phyloP scores from a whole-genome alignment of 2,888 invertebrate genomes.

The Eupithecia exiguata region DNA sequence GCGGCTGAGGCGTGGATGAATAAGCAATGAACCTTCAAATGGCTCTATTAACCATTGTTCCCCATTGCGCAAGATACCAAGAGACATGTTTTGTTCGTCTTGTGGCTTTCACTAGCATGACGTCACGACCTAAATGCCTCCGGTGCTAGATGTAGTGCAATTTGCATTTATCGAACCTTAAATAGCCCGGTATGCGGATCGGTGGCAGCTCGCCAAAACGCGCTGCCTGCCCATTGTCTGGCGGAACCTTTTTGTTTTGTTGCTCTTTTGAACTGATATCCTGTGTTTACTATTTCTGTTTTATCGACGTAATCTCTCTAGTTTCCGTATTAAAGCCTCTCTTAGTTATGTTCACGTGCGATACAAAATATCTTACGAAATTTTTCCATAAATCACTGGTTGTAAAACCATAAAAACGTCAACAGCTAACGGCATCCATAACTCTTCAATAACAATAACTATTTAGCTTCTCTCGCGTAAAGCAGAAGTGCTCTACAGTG shows the following conservation, averaged over 20 bases:
- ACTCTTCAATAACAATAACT: slow-evolving; percentile 43
- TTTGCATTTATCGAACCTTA: slow-evolving; percentile 70
- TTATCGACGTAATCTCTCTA: not conserved
- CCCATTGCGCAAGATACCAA: slow-evolving; percentile 81
- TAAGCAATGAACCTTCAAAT: slow-evolving; percentile 82
- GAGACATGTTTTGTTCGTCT: slow-evolving; percentile 78
- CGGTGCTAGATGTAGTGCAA: slow-evolving; percentile 70
- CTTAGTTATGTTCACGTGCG: not conserved
- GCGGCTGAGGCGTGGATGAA: slow-evolving; percentile 82
- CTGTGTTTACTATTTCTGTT: slow-evolving; percentile 5
- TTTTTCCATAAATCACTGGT: slow-evolving; percentile 5
- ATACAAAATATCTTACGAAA: not conserved
- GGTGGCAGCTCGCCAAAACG: slow-evolving; percentile 57
- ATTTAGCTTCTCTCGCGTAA: slow-evolving; percentile 40
- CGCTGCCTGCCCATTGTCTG: slow-evolving; percentile 49
- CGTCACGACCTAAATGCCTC: slow-evolving; percentile 77
- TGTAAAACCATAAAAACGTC: slow-evolving; percentile 20
- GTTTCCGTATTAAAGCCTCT: not conserved
- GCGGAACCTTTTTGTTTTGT: slow-evolving; percentile 33
- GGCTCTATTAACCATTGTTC: slow-evolving; percentile 83
- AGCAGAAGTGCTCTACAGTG: slow-evolving; percentile 51
- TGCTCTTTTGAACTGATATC: slow-evolving; percentile 12
- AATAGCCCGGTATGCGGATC: slow-evolving; percentile 60
- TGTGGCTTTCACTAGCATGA: slow-evolving; percentile 76
- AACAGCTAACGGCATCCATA: slow-evolving; percentile 31